Conservation (phyloP, 1,140 invertebrate genomes). For the Diuraphis noxia region DNA sequence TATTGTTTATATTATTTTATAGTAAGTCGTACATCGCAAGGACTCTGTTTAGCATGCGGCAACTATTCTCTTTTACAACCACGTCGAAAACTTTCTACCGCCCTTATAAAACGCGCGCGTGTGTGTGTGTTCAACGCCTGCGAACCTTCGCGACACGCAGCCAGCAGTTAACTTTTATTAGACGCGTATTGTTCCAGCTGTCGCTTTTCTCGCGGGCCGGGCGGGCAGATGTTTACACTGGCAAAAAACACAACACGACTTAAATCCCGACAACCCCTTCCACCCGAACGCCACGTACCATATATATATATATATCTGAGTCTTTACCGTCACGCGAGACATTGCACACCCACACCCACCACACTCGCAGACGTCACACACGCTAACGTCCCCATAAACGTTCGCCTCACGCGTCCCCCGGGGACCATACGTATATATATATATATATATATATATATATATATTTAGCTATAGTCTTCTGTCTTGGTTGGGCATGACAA, state of each 20-base stretch:
- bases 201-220: slow-evolving; percentile 11
- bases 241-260: slow-evolving; percentile 32
- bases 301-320: background rate
- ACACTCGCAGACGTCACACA: background rate
- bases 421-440: background rate
- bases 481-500: background rate
- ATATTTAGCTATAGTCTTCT: no score
- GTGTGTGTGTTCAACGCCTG: background rate
- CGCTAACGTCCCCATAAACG: background rate
- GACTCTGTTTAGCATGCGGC: slow-evolving; percentile 18
- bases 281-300: background rate
- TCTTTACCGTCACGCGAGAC: background rate
- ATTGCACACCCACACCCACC: background rate
- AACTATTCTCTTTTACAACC: slow-evolving; percentile 7
- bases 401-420: background rate
- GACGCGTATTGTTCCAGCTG: slow-evolving; percentile 42
- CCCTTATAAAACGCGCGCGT: background rate
- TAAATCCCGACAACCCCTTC: slow-evolving; percentile 23
- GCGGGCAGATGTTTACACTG: slow-evolving; percentile 29
- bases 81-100: background rate
- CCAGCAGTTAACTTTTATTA: slow-evolving; percentile 45
- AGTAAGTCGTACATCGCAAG: background rate
- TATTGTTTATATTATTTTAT: background rate
- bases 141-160: background rate
- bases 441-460: no score